These are phyloP conservation scores for Talpa occidentalis DNA, from an alignment of 2,113 vertebrate species.

Conservation along the genomic window DNA sequence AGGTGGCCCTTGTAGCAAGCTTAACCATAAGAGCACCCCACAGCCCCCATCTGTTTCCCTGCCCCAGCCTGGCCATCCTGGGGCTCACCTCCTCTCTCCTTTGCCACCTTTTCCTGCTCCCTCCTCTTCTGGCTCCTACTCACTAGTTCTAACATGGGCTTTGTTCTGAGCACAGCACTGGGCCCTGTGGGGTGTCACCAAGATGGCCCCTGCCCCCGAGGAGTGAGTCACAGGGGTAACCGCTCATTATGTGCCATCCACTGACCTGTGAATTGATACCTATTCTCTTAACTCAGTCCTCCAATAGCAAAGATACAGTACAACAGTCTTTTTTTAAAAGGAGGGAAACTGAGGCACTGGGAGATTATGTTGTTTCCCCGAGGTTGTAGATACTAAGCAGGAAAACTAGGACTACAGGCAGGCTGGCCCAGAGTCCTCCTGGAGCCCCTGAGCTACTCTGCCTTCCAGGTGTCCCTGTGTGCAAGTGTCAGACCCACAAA, in stretches of 20 bases:
- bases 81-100: neutral
- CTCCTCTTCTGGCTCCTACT: neutral
- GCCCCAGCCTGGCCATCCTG: no score
- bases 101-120: neutral
- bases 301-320: neutral
- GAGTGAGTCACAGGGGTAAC: neutral
- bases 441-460: neutral
- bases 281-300: neutral
- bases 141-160: accelerated
- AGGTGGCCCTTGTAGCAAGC: slow-evolving; percentile 41
- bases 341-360: neutral
- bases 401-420: neutral
- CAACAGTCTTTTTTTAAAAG: neutral
- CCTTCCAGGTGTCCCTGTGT: neutral
- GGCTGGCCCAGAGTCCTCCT: no score
- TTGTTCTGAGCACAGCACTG: neutral
- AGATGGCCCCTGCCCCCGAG: neutral
- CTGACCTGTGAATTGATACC: neutral
- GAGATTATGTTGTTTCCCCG: neutral
- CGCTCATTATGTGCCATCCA: accelerated
- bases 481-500: neutral
- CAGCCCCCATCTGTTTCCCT: accelerated
- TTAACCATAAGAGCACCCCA: neutral
- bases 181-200: neutral
- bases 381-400: neutral